Percentiles rank a stretch among this genome's conserved stretches.
Evolutionary conservation across 2,888 invertebrate genomes (phyloP).

Genomic region (Cancer borealis): DNA sequence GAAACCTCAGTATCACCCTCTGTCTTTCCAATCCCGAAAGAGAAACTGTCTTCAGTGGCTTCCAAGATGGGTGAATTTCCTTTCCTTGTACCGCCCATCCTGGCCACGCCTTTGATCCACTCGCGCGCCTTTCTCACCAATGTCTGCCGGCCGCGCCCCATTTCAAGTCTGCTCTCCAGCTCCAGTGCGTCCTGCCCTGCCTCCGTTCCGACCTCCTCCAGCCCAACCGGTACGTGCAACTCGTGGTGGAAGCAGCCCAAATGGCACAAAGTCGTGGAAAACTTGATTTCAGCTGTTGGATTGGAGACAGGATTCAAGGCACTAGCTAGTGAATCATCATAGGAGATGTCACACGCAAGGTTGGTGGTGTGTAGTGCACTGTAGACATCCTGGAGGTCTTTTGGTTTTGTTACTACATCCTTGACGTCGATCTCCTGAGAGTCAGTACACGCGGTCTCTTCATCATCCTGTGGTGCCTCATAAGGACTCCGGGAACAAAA

Average conservation of each 20-base stretch:
- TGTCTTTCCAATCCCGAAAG: background rate
- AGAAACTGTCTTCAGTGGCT: background rate
- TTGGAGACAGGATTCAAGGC: slow-evolving; percentile 46
- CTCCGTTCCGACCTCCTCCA: slow-evolving; percentile 41
- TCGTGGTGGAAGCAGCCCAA: background rate
- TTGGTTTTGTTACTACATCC: background rate
- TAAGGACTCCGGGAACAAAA: slow-evolving; percentile 53
- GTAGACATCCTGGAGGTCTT: background rate
- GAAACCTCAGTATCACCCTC: background rate
- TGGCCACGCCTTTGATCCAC: slow-evolving; percentile 65
- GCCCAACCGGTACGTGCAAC: background rate
- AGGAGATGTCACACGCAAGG: slow-evolving; percentile 42
- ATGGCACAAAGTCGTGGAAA: background rate
- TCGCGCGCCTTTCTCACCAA: slow-evolving; percentile 62
- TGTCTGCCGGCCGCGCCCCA: slow-evolving; percentile 45
- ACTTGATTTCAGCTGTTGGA: background rate
- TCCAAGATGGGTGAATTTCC: background rate
- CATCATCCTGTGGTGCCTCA: slow-evolving; percentile 3
- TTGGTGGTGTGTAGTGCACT: background rate
- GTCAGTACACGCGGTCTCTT: slow-evolving; percentile 55
- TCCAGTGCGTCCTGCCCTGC: slow-evolving; percentile 61
- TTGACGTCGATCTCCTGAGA: slow-evolving; percentile 29
- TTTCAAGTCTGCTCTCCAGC: slow-evolving; percentile 38
- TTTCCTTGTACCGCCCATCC: slow-evolving; percentile 53
- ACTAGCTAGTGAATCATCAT: slow-evolving; percentile 31